These are phyloP conservation scores for Ectemnius lituratus DNA, from an alignment of 2,888 invertebrate species.

Conservation along the genomic window DNA sequence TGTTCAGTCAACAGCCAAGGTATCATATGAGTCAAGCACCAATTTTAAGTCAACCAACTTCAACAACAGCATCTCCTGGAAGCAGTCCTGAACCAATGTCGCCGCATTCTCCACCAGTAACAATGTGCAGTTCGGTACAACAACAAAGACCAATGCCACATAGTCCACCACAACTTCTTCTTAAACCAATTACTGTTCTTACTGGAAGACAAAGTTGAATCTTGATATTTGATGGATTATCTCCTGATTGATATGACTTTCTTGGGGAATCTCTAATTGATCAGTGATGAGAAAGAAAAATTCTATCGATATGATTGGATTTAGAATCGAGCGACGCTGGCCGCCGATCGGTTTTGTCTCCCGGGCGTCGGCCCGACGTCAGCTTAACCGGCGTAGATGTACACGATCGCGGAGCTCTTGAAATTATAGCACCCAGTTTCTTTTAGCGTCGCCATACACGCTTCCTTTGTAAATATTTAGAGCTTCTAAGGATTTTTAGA, in stretches of 20 bases:
- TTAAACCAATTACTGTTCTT: slow-evolving; percentile 75
- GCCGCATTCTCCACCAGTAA: slow-evolving; percentile 75
- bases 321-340: background rate
- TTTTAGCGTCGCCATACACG: background rate
- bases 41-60: slow-evolving; percentile 65
- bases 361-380: slow-evolving; percentile 5
- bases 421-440: background rate
- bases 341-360: background rate
- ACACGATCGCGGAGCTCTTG: background rate
- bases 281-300: background rate
- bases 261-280: no score
- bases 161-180: slow-evolving; percentile 74
- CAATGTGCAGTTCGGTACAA: slow-evolving; percentile 76
- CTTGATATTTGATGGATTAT: background rate
- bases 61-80: slow-evolving; percentile 74
- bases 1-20: slow-evolving; percentile 63
- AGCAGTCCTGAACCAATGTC: slow-evolving; percentile 79
- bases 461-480: background rate
- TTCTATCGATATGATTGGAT: background rate
- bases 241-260: background rate
- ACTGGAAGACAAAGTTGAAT: slow-evolving; percentile 75
- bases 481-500: slow-evolving; percentile 11
- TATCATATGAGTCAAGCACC: slow-evolving; percentile 59
- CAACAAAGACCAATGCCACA: slow-evolving; percentile 75
- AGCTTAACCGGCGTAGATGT: background rate